phyloP scores from a whole-genome alignment of 2,888 invertebrate species.

The Ceriagrion tenellum region DNA sequence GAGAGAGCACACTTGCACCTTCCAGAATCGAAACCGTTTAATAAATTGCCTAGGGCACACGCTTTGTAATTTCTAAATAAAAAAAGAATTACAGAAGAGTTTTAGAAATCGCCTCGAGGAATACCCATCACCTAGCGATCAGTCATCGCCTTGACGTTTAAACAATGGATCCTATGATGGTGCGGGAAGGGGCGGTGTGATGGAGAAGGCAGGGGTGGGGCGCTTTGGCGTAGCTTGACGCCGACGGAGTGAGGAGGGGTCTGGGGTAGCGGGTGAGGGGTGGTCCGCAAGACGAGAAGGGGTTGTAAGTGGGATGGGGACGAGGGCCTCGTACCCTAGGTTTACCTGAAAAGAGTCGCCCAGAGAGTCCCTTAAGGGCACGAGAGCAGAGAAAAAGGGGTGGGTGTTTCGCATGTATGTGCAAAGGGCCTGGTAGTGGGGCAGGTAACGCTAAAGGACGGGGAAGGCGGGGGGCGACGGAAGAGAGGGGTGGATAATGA shows the following conservation, averaged over 20 bases:
- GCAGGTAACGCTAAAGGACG: neutral
- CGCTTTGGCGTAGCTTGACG: neutral
- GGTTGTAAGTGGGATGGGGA: neutral
- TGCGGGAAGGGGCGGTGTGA: neutral
- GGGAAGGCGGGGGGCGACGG: no score
- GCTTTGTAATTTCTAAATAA: neutral
- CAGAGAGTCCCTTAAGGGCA: neutral
- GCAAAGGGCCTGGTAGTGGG: neutral
- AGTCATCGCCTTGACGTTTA: slow-evolving; percentile 22
- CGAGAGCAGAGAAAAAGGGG: neutral
- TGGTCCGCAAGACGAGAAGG: no score
- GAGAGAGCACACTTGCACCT: neutral
- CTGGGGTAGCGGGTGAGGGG: neutral
- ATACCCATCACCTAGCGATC: slow-evolving; percentile 12
- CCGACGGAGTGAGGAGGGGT: neutral
- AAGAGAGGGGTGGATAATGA: neutral
- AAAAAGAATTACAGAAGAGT: neutral
- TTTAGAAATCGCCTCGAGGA: neutral
- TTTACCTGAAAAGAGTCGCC: neutral
- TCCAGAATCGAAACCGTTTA: neutral
- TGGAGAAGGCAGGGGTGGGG: neutral
- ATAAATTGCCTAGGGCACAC: neutral
- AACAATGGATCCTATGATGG: neutral
- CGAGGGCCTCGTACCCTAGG: neutral
- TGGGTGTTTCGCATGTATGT: neutral